Conservation (phyloP, 1,140 invertebrate genomes). For the Eumeta japonica region DNA sequence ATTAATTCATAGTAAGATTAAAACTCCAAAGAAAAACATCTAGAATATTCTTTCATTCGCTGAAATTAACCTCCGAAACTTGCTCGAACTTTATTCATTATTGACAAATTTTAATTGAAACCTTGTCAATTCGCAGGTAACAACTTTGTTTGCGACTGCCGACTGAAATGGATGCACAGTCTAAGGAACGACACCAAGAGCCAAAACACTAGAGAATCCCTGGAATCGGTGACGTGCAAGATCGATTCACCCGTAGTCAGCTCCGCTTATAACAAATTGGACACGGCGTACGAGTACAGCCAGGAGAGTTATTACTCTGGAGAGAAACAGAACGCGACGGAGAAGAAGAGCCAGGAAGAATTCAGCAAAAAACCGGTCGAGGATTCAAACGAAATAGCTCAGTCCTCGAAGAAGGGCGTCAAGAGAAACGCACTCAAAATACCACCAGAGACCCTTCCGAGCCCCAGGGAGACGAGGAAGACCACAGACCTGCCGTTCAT, state of each 20-base stretch:
- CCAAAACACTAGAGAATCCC: slow-evolving; percentile 62
- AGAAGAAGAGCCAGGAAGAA: slow-evolving; percentile 23
- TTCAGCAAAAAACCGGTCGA: slow-evolving; percentile 12
- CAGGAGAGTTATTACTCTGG: slow-evolving; percentile 28
- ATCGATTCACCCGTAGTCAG: slow-evolving; percentile 56
- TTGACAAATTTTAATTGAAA: background rate
- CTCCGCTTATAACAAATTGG: slow-evolving; percentile 43
- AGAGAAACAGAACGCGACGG: slow-evolving; percentile 31
- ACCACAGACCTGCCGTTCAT: slow-evolving; percentile 36
- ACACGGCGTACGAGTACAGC: slow-evolving; percentile 25
- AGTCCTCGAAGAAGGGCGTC: slow-evolving; percentile 30
- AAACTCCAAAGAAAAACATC: too few relatives aligned
- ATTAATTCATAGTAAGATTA: background rate
- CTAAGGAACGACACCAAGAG: slow-evolving; percentile 73
- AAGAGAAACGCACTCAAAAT: slow-evolving; percentile 42
- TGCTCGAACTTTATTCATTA: background rate
- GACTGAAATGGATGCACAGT: slow-evolving; percentile 72
- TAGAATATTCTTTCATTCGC: too few relatives aligned
- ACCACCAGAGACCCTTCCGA: slow-evolving; percentile 36
- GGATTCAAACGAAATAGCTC: slow-evolving; percentile 15
- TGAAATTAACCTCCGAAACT: too few relatives aligned
- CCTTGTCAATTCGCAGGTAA: slow-evolving; percentile 63
- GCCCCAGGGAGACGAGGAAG: slow-evolving; percentile 31
- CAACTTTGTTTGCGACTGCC: slow-evolving; percentile 76
- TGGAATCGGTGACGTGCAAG: slow-evolving; percentile 69